These are phyloP conservation scores for Drosophila parthenogenetica DNA, from an alignment of 2,888 invertebrate genomes.

Conservation along the genomic window DNA sequence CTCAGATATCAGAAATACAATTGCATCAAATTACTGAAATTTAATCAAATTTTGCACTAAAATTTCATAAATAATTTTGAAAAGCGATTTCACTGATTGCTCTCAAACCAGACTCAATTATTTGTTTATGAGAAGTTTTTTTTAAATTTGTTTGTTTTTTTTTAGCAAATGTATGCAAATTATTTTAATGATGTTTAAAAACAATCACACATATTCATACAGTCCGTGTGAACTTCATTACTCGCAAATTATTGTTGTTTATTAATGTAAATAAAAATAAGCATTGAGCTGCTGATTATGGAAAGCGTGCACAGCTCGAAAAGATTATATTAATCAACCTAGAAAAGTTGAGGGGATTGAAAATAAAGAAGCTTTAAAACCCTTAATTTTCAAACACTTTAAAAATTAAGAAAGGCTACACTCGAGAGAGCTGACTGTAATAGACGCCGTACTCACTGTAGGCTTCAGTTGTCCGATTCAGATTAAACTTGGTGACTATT, in stretches of 20 bases:
- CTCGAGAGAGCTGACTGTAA: too few relatives aligned
- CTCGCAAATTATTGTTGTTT: conserved; percentile 39
- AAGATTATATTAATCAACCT: not conserved
- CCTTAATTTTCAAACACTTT: too few relatives aligned
- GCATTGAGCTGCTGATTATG: conserved; percentile 2
- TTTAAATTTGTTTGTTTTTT: conserved; percentile 35
- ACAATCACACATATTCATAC: conserved; percentile 54
- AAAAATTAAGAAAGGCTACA: too few relatives aligned
- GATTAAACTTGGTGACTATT: too few relatives aligned
- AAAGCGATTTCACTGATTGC: conserved; percentile 14
- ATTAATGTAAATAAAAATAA: conserved; percentile 26
- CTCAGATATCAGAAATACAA: not conserved
- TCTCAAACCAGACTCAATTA: conserved; percentile 12
- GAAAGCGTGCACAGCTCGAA: not conserved
- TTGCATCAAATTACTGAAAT: conserved; percentile 11
- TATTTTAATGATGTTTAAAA: conserved; percentile 38
- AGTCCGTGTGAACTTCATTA: conserved; percentile 37
- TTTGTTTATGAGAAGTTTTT: conserved; percentile 33
- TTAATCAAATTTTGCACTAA: conserved; percentile 10
- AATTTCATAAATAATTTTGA: not conserved
- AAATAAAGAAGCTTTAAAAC: not conserved
- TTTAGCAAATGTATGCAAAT: conserved; percentile 40
- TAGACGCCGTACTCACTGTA: too few relatives aligned
- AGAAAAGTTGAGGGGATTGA: too few relatives aligned
- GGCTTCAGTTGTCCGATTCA: too few relatives aligned